These are phyloP conservation scores for Anarrhichthys ocellatus DNA, from an alignment of 2,113 vertebrate species.

Conservation along the genomic window DNA sequence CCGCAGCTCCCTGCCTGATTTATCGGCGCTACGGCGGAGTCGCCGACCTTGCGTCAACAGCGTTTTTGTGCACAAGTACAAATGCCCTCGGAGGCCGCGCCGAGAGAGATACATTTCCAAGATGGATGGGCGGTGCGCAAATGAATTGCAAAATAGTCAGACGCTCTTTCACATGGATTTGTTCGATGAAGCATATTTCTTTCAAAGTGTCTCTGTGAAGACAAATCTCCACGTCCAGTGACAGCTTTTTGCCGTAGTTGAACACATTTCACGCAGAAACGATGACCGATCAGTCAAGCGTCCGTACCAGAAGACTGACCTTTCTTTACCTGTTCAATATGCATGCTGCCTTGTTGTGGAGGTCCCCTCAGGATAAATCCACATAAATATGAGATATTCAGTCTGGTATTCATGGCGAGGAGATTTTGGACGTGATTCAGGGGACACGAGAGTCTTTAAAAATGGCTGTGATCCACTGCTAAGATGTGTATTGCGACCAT, in stretches of 20 bases:
- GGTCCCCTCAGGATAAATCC: conserved; percentile 58
- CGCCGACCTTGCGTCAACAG: conserved; percentile 46
- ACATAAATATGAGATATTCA: conserved; percentile 53
- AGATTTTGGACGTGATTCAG: conserved; percentile 52
- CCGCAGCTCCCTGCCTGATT: too few species aligned
- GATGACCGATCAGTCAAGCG: conserved; percentile 56
- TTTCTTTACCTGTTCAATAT: conserved; percentile 70
- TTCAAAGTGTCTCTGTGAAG: neutral
- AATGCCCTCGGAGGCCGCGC: conserved; percentile 15
- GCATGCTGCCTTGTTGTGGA: conserved; percentile 55
- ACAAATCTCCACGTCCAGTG: neutral
- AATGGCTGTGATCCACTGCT: conserved; percentile 54
- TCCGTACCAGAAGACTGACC: conserved; percentile 51
- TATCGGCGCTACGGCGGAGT: too few species aligned
- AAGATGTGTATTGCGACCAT: conserved; percentile 63
- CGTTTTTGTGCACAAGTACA: conserved; percentile 23
- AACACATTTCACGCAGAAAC: conserved; percentile 42
- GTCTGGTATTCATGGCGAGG: conserved; percentile 43
- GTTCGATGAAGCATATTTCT: conserved; percentile 20
- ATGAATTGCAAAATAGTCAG: conserved; percentile 53
- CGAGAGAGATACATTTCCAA: conserved; percentile 5
- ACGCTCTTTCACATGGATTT: conserved; percentile 23
- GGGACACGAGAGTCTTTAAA: conserved; percentile 32
- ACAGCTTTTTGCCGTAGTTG: conserved; percentile 10
- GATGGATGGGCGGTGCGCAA: conserved; percentile 27